A percentile compares a stretch with the other conserved stretches of the same genome.
Evolutionary conservation across 2,888 invertebrate genomes (phyloP).

Genomic region (Agrilus mali): DNA sequence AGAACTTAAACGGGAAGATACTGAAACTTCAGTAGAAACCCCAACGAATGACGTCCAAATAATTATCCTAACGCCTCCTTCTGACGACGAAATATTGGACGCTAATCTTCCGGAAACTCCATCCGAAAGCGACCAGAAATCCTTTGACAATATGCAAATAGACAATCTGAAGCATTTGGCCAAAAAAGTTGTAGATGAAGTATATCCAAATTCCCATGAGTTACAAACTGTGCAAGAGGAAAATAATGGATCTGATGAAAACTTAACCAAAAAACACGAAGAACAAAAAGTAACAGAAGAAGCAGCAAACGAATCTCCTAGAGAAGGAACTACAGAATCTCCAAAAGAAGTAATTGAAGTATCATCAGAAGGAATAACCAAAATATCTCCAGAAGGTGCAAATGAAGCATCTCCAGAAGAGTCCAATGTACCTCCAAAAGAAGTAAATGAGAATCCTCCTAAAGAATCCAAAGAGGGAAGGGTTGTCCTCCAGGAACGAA

Average conservation of each 20-base stretch:
- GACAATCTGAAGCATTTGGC: slow-evolving; percentile 28
- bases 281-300: slow-evolving; percentile 2
- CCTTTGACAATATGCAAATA: slow-evolving; percentile 20
- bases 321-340: slow-evolving; percentile 5
- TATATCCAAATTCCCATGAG: slow-evolving; percentile 19
- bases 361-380: background rate
- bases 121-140: slow-evolving; percentile 19
- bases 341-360: slow-evolving; percentile 3
- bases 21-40: slow-evolving; percentile 13
- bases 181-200: slow-evolving; percentile 24
- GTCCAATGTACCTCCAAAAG: background rate
- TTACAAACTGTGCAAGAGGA: slow-evolving; percentile 9
- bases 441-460: background rate
- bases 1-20: slow-evolving; percentile 11
- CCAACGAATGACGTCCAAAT: slow-evolving; percentile 24
- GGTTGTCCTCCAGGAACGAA: slow-evolving; percentile 4
- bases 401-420: background rate
- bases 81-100: slow-evolving; percentile 31
- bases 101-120: slow-evolving; percentile 23
- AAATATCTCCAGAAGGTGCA: background rate
- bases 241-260: slow-evolving; percentile 1
- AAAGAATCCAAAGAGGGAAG: slow-evolving; percentile 1
- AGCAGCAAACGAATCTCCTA: no score
- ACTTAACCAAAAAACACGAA: background rate
- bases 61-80: slow-evolving; percentile 31